phyloP scores from a whole-genome alignment of 2,888 invertebrate genomes.

The Uloborus plumipes region DNA sequence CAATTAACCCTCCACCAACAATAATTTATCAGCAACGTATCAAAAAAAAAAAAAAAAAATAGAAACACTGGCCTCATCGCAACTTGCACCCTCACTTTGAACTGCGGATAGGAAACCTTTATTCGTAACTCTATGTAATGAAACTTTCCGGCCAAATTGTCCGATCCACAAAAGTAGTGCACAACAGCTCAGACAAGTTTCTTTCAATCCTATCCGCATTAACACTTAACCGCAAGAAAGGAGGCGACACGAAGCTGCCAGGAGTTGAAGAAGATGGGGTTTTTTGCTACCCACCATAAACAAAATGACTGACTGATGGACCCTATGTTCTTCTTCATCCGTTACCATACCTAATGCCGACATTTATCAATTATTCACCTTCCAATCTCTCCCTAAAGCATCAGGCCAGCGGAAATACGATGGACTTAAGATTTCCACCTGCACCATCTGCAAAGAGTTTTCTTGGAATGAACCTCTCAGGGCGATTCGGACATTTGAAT shows the following conservation, averaged over 20 bases:
- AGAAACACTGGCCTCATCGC: no score
- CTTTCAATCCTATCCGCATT: conserved; percentile 34
- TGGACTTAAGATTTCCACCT: conserved; percentile 43
- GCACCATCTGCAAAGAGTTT: conserved; percentile 19
- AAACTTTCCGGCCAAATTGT: not conserved
- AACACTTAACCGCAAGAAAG: conserved; percentile 44
- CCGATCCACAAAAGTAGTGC: conserved; percentile 11
- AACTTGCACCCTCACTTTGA: no score
- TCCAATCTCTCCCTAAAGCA: conserved; percentile 56
- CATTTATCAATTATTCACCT: conserved; percentile 57
- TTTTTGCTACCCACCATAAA: conserved; percentile 52
- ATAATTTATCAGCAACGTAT: no score
- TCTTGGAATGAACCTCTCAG: conserved; percentile 44
- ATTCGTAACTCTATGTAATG: no score
- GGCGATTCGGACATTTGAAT: conserved; percentile 52
- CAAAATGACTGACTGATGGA: conserved; percentile 54
- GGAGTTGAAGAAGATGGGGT: conserved; percentile 22
- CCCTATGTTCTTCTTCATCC: conserved; percentile 32
- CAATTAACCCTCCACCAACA: no score
- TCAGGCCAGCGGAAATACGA: conserved; percentile 33
- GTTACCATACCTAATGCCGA: conserved; percentile 44
- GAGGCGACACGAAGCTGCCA: conserved; percentile 46
- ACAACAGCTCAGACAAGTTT: conserved; percentile 26
- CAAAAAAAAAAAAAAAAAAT: no score
- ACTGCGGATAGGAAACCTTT: no score